Evolutionary conservation across 2,888 invertebrate species (phyloP), one percentile per base, ranked within the genome.

Genomic region (Thymelicus acteon): DNA sequence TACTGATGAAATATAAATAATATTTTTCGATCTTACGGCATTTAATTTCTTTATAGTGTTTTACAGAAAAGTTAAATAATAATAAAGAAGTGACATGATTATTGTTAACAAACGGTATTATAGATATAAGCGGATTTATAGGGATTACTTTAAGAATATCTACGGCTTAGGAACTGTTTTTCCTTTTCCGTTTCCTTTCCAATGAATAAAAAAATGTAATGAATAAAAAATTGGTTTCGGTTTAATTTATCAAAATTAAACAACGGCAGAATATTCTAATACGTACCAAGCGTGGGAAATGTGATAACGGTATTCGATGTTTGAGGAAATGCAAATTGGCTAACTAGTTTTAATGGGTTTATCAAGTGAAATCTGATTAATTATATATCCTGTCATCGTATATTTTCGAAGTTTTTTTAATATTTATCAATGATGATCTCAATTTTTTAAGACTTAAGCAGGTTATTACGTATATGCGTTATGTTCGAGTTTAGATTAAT

Each of bases 211-310:
- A 31, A 31, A 31, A 5, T 31, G 3, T 31, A 31, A 31, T 5
- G 31, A 31, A 31, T 5, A 31, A 31, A 31, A 31, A 31, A 2
- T 31, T 31, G 31, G 31, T 31, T 31, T 31, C 5, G 1, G 31
- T 3, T 31, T 31, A 31, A 31, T 31, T 31, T 31, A 31, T 12
- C 44, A 12, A 44, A 10, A 44, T 44, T 61, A 60, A 61, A 52
- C 67, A n/a, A 47, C 39, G 19, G 63, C 62, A 63, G 62, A 37
- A 57, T 57, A 37, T 57, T 66, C 67, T 72, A 67, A 71, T 52
- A 60, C 47, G 3, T 47, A 67, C 68, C n/a, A 37, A 76, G 72
- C 82, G 86, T 86, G 87, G 81, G 87, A 86, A 86, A 74, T 67
- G 61, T 7, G 5, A 24, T 60, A 64, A 49, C 49, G 49, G 60